A percentile compares a stretch with the other conserved stretches of the same genome.
Evolutionary conservation across 2,113 vertebrate genomes (phyloP).

Genomic region (Leiothrix lutea): DNA sequence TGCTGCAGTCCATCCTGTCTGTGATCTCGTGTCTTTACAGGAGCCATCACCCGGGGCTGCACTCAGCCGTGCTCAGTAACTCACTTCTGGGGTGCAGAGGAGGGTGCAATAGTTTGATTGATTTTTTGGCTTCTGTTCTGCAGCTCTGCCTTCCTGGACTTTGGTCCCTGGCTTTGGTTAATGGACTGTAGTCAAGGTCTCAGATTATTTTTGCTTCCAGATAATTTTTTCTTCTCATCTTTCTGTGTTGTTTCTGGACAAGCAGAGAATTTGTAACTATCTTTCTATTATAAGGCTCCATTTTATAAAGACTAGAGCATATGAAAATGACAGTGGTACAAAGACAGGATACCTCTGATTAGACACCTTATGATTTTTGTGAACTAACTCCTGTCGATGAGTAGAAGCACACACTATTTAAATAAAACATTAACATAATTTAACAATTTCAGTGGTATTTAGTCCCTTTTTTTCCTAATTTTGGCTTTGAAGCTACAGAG

Average conservation of each 20-base stretch:
- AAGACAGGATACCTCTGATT: background rate
- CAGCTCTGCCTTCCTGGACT: background rate
- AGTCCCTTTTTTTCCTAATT: background rate
- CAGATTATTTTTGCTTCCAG: background rate
- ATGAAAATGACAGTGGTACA: background rate
- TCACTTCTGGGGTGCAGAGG: fast-evolving
- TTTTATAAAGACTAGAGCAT: background rate
- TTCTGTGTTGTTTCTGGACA: background rate
- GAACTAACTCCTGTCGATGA: background rate
- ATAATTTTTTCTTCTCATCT: background rate
- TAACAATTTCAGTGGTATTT: background rate
- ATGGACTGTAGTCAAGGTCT: background rate
- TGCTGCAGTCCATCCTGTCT: background rate
- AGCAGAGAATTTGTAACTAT: background rate
- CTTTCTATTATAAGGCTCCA: background rate
- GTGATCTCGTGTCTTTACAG: fast-evolving
- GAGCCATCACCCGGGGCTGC: background rate
- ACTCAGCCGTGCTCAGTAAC: fast-evolving
- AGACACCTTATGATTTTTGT: background rate
- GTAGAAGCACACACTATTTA: background rate
- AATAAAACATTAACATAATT: background rate
- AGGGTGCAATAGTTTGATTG: background rate
- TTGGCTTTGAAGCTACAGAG: background rate
- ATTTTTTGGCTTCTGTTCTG: background rate
- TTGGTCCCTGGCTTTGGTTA: background rate